phyloP scores from a whole-genome alignment of 1,140 invertebrate species.

The Hetaerina americana region DNA sequence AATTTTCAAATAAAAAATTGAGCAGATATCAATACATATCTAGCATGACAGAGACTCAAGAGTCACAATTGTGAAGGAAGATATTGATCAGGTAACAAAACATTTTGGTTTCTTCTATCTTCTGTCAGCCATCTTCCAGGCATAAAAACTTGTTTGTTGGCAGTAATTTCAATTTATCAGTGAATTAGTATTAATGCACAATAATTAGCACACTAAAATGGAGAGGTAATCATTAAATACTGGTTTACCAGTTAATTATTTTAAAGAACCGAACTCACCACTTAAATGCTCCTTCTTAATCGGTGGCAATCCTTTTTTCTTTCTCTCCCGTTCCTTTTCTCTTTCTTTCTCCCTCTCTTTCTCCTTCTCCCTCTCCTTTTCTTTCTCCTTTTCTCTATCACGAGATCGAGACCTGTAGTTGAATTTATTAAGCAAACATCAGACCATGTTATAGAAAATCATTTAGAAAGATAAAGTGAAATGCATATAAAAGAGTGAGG shows the following conservation, averaged over 20 bases:
- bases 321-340: constrained; percentile 62
- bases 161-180: no score
- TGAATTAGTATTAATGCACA: no score
- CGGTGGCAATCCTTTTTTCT: constrained; percentile 76
- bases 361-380: constrained; percentile 39
- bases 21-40: no score
- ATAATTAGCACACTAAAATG: no score
- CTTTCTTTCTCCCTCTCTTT: constrained; percentile 56
- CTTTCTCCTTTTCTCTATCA: constrained; percentile 26
- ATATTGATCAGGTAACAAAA: no score
- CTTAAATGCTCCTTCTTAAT: constrained; percentile 75
- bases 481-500: no score
- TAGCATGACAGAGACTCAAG: no score
- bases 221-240: neutral
- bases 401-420: constrained; percentile 26
- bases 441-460: no score
- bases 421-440: constrained; percentile 17
- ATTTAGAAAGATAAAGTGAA: neutral
- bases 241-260: neutral
- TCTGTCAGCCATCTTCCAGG: no score
- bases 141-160: no score
- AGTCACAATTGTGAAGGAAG: no score
- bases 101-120: no score
- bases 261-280: constrained; percentile 36
- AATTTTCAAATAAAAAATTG: neutral